phyloP scores from a whole-genome alignment of 1,140 invertebrate genomes.

The Ceratina australensis region DNA sequence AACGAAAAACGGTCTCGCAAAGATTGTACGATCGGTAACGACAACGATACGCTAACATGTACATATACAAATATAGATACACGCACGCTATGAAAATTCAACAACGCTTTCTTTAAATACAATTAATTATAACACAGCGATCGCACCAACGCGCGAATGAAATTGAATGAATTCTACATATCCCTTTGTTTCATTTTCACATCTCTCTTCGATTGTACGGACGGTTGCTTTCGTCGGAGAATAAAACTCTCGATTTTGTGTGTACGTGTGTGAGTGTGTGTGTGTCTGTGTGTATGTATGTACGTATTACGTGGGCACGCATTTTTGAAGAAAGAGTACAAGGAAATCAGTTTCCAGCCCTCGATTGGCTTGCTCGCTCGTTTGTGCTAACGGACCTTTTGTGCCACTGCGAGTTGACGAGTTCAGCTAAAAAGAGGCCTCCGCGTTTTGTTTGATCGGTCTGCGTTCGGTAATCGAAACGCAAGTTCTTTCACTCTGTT shows the following conservation, averaged over 20 bases:
- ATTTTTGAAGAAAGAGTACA: not conserved
- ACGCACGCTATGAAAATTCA: slow-evolving; percentile 47
- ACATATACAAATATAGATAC: not conserved
- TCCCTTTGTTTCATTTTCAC: not conserved
- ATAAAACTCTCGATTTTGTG: slow-evolving; percentile 4
- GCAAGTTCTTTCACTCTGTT: not conserved
- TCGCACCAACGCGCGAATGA: not conserved
- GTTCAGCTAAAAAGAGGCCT: slow-evolving; percentile 31
- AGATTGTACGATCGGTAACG: slow-evolving; percentile 41
- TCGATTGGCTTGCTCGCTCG: slow-evolving; percentile 3
- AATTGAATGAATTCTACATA: not conserved
- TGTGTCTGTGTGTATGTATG: too few species aligned
- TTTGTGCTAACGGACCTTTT: slow-evolving; percentile 3
- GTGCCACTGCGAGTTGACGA: not conserved
- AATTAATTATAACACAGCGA: slow-evolving; percentile 34
- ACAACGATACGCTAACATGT: slow-evolving; percentile 48
- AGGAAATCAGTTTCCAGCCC: slow-evolving; percentile 14
- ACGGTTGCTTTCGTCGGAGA: slow-evolving; percentile 49
- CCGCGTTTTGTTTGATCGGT: slow-evolving; percentile 15
- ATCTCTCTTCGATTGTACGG: slow-evolving; percentile 34
- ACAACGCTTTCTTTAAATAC: slow-evolving; percentile 34
- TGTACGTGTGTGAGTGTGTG: too few species aligned
- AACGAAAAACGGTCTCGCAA: slow-evolving; percentile 34
- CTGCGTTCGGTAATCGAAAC: slow-evolving; percentile 31
- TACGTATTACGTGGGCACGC: not conserved